phyloP scores from a whole-genome alignment of 2,113 vertebrate species.

The Anhinga anhinga region DNA sequence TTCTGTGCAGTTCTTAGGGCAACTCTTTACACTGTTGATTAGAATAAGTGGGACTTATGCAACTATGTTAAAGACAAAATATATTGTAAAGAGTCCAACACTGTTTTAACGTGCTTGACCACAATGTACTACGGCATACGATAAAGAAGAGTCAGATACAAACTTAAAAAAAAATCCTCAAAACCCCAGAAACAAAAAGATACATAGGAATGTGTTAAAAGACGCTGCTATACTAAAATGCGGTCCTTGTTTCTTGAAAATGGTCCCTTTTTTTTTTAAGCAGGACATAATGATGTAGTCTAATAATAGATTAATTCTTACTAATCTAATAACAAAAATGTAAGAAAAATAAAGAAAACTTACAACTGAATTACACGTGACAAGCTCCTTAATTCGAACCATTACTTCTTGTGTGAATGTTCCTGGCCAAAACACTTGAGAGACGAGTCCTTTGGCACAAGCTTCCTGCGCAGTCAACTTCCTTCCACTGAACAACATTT shows the following conservation, averaged over 20 bases:
- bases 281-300: not conserved
- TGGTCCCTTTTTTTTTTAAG: not conserved
- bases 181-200: not conserved
- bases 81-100: not conserved
- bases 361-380: slow-evolving; percentile 88
- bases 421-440: slow-evolving; percentile 96
- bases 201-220: not conserved
- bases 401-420: slow-evolving; percentile 98
- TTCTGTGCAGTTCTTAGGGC: not conserved
- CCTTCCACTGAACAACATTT: slow-evolving; percentile 93
- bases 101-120: not conserved
- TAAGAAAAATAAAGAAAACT: slow-evolving; percentile 65
- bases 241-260: not conserved
- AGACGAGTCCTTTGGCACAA: slow-evolving; percentile 93
- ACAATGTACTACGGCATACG: not conserved
- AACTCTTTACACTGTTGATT: not conserved
- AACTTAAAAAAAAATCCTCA: not conserved
- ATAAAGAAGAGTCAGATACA: not conserved
- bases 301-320: not conserved
- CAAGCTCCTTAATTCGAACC: slow-evolving; percentile 94
- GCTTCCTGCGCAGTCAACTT: slow-evolving; percentile 97
- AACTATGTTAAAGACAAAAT: not conserved
- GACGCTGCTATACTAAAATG: not conserved
- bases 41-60: not conserved
- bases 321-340: not conserved